Conservation (phyloP, 1,140 invertebrate genomes). For the Bombus pyrosoma region DNA sequence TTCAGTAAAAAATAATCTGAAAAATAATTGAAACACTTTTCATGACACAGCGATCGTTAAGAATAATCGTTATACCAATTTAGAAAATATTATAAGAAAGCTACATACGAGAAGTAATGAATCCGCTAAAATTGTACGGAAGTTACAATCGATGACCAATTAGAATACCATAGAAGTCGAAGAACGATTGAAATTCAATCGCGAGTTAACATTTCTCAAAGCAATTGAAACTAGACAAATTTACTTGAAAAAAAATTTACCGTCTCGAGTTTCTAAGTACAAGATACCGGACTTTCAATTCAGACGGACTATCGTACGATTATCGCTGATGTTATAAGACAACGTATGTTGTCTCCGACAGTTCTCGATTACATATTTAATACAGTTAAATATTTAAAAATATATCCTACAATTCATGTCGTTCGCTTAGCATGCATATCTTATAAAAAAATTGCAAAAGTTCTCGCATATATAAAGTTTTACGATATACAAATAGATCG, state of each 20-base stretch:
- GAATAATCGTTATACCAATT: background rate
- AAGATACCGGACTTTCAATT: too few relatives aligned
- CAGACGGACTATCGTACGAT: too few relatives aligned
- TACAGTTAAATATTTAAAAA: background rate
- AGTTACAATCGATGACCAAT: background rate
- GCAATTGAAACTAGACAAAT: background rate
- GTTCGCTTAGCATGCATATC: too few relatives aligned
- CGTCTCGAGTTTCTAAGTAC: too few relatives aligned
- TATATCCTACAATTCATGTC: background rate
- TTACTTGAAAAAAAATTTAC: background rate
- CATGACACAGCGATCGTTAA: background rate
- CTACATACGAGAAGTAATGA: background rate
- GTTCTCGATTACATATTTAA: too few relatives aligned
- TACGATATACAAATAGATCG: background rate
- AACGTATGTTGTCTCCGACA: too few relatives aligned
- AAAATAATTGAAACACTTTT: slow-evolving; percentile 2
- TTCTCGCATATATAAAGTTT: background rate
- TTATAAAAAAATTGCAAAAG: background rate
- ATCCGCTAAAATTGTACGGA: too few relatives aligned
- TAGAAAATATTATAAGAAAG: background rate
- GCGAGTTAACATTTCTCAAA: background rate
- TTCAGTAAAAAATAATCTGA: background rate
- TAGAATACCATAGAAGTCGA: background rate
- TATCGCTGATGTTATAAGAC: too few relatives aligned
- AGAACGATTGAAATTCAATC: background rate